phyloP scores from a whole-genome alignment of 2,888 invertebrate species.

The Parthenolecanium corni region DNA sequence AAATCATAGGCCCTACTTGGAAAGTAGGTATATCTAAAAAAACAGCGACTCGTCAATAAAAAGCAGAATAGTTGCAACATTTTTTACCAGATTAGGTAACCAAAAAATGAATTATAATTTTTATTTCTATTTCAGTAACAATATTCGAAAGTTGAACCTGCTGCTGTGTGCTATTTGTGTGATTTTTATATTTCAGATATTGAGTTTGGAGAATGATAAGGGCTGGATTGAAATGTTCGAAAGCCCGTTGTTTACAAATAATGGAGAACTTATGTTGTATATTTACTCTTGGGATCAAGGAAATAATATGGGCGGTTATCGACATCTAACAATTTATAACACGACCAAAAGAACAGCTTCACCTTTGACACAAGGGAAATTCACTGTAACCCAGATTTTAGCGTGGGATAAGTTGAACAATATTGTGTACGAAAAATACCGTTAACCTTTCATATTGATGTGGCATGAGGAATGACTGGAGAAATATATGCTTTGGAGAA shows the following conservation, averaged over 20 bases:
- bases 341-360: constrained; percentile 1
- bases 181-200: constrained; percentile 7
- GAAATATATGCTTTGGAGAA: no score
- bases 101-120: no score
- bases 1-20: no score
- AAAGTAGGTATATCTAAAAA: no score
- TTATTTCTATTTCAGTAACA: no score
- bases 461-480: no score
- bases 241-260: constrained; percentile 44
- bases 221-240: constrained; percentile 55
- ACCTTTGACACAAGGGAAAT: constrained; percentile 50
- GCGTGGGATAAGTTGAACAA: constrained; percentile 56
- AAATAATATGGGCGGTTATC: constrained; percentile 34
- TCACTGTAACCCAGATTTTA: constrained; percentile 60
- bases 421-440: constrained; percentile 51
- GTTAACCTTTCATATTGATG: no score
- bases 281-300: constrained; percentile 52
- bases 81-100: no score
- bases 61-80: no score
- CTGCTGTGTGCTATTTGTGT: no score
- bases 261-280: constrained; percentile 57
- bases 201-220: constrained; percentile 26
- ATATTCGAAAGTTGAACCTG: no score
- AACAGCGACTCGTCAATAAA: no score
- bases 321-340: constrained; percentile 22